These are phyloP conservation scores for Acrossocheilus wenchowensis DNA, from an alignment of 2,797 vertebrate genomes.

Conservation along the genomic window DNA sequence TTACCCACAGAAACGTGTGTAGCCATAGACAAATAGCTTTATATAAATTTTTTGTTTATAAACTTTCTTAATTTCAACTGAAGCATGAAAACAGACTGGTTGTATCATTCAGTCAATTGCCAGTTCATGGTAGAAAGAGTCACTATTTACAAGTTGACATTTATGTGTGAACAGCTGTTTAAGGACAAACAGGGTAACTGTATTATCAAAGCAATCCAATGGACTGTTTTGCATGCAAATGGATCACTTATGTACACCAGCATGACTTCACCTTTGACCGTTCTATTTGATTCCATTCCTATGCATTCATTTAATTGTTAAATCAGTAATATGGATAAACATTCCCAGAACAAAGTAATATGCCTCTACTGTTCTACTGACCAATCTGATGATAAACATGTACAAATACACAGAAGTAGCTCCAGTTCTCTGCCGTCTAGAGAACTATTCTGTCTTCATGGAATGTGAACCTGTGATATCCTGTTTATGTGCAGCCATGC, in stretches of 20 bases:
- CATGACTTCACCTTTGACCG: slow-evolving; percentile 5
- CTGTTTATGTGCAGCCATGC: slow-evolving; percentile 10
- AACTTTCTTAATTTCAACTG: not conserved
- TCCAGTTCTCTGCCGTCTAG: not conserved
- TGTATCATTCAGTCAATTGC: not conserved
- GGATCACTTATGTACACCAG: not conserved
- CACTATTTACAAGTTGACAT: not conserved
- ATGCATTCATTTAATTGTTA: not conserved
- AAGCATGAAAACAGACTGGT: not conserved
- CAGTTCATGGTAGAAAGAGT: not conserved
- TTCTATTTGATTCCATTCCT: not conserved
- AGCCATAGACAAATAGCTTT: not conserved
- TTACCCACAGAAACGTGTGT: not conserved
- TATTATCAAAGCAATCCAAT: not conserved
- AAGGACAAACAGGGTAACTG: not conserved
- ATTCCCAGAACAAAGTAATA: not conserved
- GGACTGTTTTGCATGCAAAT: not conserved
- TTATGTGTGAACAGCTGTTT: slow-evolving; percentile 13
- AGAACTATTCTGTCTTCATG: not conserved
- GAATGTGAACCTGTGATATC: slow-evolving; percentile 1
- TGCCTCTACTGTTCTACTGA: not conserved
- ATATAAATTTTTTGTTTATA: not conserved
- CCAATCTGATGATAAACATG: not conserved
- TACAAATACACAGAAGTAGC: not conserved
- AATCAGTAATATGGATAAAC: not conserved